phyloP scores from a whole-genome alignment of 2,888 invertebrate species.

The Epicampocera succincta region DNA sequence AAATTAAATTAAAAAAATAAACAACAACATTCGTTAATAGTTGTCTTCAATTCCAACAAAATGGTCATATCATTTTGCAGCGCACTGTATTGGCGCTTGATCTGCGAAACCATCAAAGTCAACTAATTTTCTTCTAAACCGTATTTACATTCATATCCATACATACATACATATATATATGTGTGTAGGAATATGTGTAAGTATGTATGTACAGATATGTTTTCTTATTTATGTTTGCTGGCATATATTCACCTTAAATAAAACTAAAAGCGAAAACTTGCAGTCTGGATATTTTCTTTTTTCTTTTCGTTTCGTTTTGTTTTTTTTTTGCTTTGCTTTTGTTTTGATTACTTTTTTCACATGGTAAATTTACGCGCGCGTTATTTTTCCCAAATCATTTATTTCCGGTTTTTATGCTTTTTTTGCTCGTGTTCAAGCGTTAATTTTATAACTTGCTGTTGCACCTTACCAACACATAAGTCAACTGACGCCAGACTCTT shows the following conservation, averaged over 20 bases:
- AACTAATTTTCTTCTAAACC: neutral
- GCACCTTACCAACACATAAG: constrained; percentile 69
- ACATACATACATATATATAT: neutral
- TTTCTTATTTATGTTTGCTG: too few relatives aligned
- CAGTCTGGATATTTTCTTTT: neutral
- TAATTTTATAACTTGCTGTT: constrained; percentile 61
- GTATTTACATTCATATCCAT: neutral
- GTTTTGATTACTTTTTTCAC: constrained; percentile 39
- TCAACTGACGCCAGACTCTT: constrained; percentile 68
- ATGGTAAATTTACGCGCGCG: constrained; percentile 47
- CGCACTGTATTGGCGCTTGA: neutral
- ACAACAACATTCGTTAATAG: too few relatives aligned
- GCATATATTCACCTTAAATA: too few relatives aligned
- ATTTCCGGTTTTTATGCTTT: constrained; percentile 46
- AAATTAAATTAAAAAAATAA: too few relatives aligned
- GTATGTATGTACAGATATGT: too few relatives aligned
- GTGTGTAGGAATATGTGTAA: too few relatives aligned
- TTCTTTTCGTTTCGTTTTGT: too few relatives aligned
- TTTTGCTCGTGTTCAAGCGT: constrained; percentile 43
- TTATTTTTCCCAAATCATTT: constrained; percentile 4
- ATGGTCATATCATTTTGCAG: neutral
- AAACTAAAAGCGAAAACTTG: neutral
- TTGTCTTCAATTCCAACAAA: too few relatives aligned
- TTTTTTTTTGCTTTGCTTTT: too few relatives aligned
- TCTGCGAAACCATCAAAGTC: neutral